phyloP scores from a whole-genome alignment of 2,888 invertebrate genomes.

The Lacanobia oleracea region DNA sequence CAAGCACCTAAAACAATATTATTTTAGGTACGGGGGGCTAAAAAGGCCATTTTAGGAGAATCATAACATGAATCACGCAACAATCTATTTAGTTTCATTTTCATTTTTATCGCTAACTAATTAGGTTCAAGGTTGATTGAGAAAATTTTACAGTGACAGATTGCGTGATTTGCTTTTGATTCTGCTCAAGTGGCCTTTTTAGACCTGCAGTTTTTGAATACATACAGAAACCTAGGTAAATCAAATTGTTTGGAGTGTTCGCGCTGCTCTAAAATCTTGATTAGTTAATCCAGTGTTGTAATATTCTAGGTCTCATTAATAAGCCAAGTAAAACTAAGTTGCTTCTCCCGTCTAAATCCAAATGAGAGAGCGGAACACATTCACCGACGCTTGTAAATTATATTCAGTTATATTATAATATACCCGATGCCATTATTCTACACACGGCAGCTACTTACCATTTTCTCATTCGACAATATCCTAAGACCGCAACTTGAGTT shows the following conservation, averaged over 20 bases:
- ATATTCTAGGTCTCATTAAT: constrained; percentile 11
- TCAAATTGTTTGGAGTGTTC: neutral
- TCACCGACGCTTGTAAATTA: constrained; percentile 25
- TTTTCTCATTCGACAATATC: constrained; percentile 66
- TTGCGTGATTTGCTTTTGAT: too few species aligned
- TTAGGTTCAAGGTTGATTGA: too few species aligned
- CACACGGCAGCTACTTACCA: constrained; percentile 62
- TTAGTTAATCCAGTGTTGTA: neutral
- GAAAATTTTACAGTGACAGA: too few species aligned
- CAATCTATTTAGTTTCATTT: too few species aligned
- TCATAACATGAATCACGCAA: too few species aligned
- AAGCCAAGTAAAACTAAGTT: constrained; percentile 8
- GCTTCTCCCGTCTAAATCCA: constrained; percentile 28
- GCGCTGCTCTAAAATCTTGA: neutral
- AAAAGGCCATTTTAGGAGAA: too few species aligned
- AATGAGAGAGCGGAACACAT: constrained; percentile 15
- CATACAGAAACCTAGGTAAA: neutral
- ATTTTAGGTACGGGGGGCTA: too few species aligned
- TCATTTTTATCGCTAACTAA: too few species aligned
- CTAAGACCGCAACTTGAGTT: constrained; percentile 64
- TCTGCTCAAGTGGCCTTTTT: too few species aligned
- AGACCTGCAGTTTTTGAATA: neutral
- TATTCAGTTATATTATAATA: constrained; percentile 37
- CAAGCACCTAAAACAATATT: neutral
- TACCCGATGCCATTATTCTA: constrained; percentile 45